Base-by-base conservation (phyloP, 1,140 invertebrate species). In the Aphelenchoides besseyi region DNA sequence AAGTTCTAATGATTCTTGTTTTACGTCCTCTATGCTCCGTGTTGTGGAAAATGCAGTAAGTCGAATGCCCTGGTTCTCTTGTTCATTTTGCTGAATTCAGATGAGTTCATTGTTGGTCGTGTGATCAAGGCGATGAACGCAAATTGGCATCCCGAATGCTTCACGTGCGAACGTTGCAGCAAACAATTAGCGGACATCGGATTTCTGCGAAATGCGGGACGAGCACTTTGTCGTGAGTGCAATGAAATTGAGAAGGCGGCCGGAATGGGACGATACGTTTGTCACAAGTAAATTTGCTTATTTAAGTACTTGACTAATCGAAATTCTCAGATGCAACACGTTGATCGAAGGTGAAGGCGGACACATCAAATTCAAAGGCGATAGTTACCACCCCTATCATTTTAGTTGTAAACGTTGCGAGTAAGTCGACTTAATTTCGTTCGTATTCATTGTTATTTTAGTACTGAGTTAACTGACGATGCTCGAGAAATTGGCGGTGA, bases 81-180 rank as follows among this genome's bases (percentile, higher is more conserved):
- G n/a, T 2, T 79, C 33, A 57, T 83, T 81, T n/a, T n/a, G n/a
- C n/a, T n/a, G n/a, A n/a, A n/a, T n/a, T n/a, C n/a, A n/a, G n/a
- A 81, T 59, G 82, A 84, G 55, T 84, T 84, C 35, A 83, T 83
- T 64, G 76, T 85, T 53, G 81, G 94, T 0, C 89, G 96, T 69
- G 97, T 99, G 0, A 99, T 99, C 75, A 98, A 98, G 85, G 97
- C 97, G 0, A 97, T 99, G 93, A 96, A 97, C 82, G 90, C 92
- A 1, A 97, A 92, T 84, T 99, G 96, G 96, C 97, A 99, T 87
- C 94, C 95, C 0, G 89, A 90, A 66, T 99, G 97, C 86, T 99
- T 99, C 87, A 89, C 91, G 1, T 99, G 97, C 86, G 92, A 97
- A 85, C 88, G 94, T 77, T 99, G 97, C 84, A 88, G 89, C 70